These are phyloP conservation scores for Pteruthius melanotis DNA, from an alignment of 2,113 vertebrate species.

Conservation along the genomic window DNA sequence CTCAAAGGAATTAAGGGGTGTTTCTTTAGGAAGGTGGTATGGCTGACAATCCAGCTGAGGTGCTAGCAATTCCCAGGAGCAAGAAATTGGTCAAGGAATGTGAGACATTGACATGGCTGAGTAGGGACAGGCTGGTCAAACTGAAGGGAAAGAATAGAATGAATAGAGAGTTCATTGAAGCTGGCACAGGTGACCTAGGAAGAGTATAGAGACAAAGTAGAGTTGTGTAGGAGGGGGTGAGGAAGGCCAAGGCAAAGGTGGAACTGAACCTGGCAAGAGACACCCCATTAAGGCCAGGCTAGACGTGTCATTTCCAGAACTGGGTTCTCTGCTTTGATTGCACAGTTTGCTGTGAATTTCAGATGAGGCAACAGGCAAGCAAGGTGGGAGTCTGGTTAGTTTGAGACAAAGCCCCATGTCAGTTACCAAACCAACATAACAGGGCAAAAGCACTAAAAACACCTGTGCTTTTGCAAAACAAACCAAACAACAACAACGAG, in stretches of 20 bases:
- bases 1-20: background rate
- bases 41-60: background rate
- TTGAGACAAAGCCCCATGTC: background rate
- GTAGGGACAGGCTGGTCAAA: background rate
- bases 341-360: background rate
- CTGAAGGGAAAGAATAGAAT: background rate
- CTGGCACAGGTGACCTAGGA: too few species aligned
- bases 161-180: background rate
- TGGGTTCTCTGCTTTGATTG: background rate
- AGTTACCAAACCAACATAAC: background rate
- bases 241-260: background rate
- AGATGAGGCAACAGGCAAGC: background rate
- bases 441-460: background rate
- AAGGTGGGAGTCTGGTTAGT: background rate
- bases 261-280: background rate
- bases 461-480: background rate
- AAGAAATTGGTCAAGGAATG: background rate
- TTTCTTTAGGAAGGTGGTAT: background rate
- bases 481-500: too few species aligned
- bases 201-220: fast-evolving
- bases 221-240: background rate
- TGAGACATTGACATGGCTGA: background rate
- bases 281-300: fast-evolving
- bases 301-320: background rate
- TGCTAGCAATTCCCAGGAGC: background rate